These are phyloP conservation scores for Odontomyia ornata DNA, from an alignment of 2,888 invertebrate genomes.

Conservation along the genomic window DNA sequence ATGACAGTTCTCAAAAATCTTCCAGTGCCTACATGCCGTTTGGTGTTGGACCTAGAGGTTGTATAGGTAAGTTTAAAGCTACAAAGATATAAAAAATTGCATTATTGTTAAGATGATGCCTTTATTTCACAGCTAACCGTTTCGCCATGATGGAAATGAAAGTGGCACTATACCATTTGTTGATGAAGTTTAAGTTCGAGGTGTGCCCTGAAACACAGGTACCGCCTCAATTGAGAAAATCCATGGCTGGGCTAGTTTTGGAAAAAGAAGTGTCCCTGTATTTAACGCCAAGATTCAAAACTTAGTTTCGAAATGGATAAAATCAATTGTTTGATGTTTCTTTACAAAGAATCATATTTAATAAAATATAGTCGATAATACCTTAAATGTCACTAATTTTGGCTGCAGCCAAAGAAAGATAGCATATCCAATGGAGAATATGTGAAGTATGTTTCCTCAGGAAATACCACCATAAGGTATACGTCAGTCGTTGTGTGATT, in stretches of 20 bases:
- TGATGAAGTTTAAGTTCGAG: slow-evolving; percentile 42
- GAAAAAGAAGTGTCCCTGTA: slow-evolving; percentile 9
- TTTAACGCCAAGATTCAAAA: slow-evolving; percentile 1
- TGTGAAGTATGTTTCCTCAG: no score
- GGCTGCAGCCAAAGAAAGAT: no score
- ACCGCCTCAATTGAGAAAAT: slow-evolving; percentile 48
- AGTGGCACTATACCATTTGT: slow-evolving; percentile 24
- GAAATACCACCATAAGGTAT: no score
- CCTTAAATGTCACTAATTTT: no score
- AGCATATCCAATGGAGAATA: no score
- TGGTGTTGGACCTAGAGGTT: slow-evolving; percentile 67
- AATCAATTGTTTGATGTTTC: no score
- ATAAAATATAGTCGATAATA: no score
- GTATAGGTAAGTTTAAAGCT: slow-evolving; percentile 61
- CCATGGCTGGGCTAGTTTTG: slow-evolving; percentile 38
- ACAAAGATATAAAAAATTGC: not conserved
- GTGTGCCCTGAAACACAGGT: slow-evolving; percentile 33
- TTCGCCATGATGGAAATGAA: slow-evolving; percentile 45
- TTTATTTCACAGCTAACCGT: slow-evolving; percentile 21
- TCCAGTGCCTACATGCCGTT: slow-evolving; percentile 64
- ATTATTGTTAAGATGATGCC: not conserved
- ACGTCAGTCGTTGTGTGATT: no score
- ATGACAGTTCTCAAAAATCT: slow-evolving; percentile 63
- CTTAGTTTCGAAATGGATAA: no score
- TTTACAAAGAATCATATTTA: no score